These are phyloP conservation scores for Ctenoplectra terminalis DNA, from an alignment of 1,140 invertebrate genomes.

Conservation along the genomic window DNA sequence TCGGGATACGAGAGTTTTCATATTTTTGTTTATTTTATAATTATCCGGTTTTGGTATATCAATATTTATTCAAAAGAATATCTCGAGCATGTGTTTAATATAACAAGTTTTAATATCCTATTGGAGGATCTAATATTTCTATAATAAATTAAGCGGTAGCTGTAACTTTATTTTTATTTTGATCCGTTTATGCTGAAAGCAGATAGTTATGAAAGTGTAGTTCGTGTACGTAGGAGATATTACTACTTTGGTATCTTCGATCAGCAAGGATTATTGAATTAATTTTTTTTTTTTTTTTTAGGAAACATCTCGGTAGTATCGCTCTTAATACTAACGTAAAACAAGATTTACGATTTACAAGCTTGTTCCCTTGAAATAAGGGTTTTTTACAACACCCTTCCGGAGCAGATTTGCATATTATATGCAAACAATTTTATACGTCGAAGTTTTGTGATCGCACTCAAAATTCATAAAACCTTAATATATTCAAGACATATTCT, in stretches of 20 bases:
- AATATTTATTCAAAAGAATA: background rate
- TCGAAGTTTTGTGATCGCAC: background rate
- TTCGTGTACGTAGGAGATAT: too few relatives aligned
- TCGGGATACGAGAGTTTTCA: background rate
- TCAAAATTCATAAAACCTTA: background rate
- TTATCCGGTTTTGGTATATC: background rate
- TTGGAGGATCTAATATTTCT: too few relatives aligned
- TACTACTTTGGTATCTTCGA: background rate
- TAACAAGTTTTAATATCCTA: background rate
- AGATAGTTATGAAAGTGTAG: too few relatives aligned
- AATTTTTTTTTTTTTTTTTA: background rate
- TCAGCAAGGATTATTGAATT: background rate
- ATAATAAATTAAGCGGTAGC: too few relatives aligned
- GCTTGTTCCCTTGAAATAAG: background rate
- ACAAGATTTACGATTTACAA: background rate
- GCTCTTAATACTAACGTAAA: background rate
- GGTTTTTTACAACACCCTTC: background rate
- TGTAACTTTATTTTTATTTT: too few relatives aligned
- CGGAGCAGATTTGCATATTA: background rate
- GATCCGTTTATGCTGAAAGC: too few relatives aligned
- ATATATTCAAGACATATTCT: too few relatives aligned
- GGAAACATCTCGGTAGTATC: background rate
- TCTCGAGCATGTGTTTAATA: background rate
- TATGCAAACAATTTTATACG: background rate
- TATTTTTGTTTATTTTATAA: background rate